A percentile compares a stretch with the other conserved stretches of the same genome.
phyloP scores from a whole-genome alignment of 2,888 invertebrate species.

The Cheilosia soror region DNA sequence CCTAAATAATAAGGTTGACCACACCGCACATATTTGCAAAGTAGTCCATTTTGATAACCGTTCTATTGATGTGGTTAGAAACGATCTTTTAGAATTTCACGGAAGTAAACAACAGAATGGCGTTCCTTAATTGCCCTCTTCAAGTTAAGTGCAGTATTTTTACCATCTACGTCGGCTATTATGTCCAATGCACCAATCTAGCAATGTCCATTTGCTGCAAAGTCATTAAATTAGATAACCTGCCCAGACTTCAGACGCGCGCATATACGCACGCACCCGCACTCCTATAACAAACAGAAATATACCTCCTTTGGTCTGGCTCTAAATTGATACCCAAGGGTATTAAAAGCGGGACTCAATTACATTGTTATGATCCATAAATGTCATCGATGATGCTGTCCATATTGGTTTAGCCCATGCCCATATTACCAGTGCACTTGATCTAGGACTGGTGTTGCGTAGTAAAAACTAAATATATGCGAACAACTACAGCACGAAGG shows the following conservation, averaged over 20 bases:
- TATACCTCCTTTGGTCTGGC: constrained; percentile 3
- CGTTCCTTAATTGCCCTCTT: constrained; percentile 52
- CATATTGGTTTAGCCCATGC: constrained; percentile 40
- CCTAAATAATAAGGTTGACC: too few relatives aligned
- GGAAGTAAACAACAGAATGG: constrained; percentile 24
- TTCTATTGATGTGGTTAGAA: too few relatives aligned
- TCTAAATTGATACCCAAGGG: constrained; percentile 83
- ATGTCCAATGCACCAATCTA: constrained; percentile 46
- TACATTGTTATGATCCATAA: constrained; percentile 83
- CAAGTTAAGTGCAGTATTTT: constrained; percentile 47
- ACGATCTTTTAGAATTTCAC: not conserved
- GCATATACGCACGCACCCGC: constrained; percentile 21
- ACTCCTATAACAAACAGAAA: constrained; percentile 4
- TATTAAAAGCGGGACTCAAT: constrained; percentile 74
- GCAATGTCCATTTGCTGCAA: constrained; percentile 38
- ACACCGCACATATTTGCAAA: too few relatives aligned
- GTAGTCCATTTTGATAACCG: too few relatives aligned
- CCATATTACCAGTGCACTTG: constrained; percentile 59
- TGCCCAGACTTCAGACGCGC: constrained; percentile 13
- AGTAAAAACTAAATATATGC: constrained; percentile 29
- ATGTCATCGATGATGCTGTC: constrained; percentile 80
- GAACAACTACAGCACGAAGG: constrained; percentile 13
- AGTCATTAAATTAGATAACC: constrained; percentile 50
- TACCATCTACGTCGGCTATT: constrained; percentile 57
- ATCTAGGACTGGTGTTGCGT: constrained; percentile 47